phyloP scores from a whole-genome alignment of 1,140 invertebrate genomes.

The Lasioglossum baleicum region DNA sequence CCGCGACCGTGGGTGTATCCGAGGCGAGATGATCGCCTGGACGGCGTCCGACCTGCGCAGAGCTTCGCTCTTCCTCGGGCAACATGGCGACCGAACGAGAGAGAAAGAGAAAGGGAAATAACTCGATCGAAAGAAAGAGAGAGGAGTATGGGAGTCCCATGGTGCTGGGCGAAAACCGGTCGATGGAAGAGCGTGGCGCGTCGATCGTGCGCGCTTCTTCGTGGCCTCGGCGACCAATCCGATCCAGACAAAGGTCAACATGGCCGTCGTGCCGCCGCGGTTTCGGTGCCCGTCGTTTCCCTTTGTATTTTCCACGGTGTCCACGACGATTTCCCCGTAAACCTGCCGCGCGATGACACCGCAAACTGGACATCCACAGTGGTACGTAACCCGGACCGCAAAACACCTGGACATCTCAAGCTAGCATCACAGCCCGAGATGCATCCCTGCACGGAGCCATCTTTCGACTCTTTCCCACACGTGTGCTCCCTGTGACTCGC shows the following conservation, averaged over 20 bases:
- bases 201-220: constrained; percentile 43
- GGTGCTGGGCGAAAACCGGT: constrained; percentile 45
- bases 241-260: constrained; percentile 65
- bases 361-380: constrained; percentile 29
- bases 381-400: constrained; percentile 43
- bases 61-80: constrained; percentile 19
- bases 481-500: constrained; percentile 12
- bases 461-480: constrained; percentile 29
- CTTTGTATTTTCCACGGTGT: constrained; percentile 31
- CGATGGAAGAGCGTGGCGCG: constrained; percentile 57
- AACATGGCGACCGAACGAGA: constrained; percentile 54
- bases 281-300: constrained; percentile 42
- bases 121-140: neutral
- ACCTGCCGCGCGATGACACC: constrained; percentile 33
- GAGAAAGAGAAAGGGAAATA: neutral
- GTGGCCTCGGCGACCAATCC: constrained; percentile 39
- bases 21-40: constrained; percentile 22
- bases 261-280: constrained; percentile 67
- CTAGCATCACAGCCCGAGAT: neutral
- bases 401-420: neutral
- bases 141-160: constrained; percentile 34
- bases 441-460: constrained; percentile 50
- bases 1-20: constrained; percentile 44
- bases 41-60: constrained; percentile 50
- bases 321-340: neutral